Evolutionary conservation across 2,113 vertebrate genomes (phyloP).

Genomic region (Myodes glareolus): DNA sequence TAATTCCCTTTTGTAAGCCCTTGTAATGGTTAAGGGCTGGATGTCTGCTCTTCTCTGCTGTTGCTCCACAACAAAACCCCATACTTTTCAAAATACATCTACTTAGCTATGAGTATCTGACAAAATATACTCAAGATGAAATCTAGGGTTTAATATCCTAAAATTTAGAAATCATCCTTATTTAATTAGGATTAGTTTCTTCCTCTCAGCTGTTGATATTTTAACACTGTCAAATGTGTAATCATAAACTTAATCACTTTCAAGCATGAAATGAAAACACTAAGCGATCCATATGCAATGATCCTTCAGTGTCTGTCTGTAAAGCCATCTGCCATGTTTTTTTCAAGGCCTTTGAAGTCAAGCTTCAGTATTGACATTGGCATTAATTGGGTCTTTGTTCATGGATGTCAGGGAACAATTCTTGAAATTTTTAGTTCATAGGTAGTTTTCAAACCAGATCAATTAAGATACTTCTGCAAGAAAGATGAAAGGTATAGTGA

Average conservation of each 20-base stretch:
- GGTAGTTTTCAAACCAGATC: neutral
- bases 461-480: neutral
- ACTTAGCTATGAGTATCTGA: neutral
- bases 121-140: slow-evolving; percentile 59
- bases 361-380: slow-evolving; percentile 42
- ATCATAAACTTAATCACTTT: slow-evolving; percentile 63
- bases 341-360: slow-evolving; percentile 24
- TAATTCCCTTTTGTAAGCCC: slow-evolving; percentile 22
- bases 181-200: slow-evolving; percentile 52
- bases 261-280: slow-evolving; percentile 52
- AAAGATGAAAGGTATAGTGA: neutral
- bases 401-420: neutral
- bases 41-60: neutral
- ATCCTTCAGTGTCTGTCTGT: slow-evolving; percentile 53
- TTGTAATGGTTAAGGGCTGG: neutral
- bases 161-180: slow-evolving; percentile 57
- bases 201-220: slow-evolving; percentile 64
- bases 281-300: slow-evolving; percentile 31
- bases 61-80: slow-evolving; percentile 17
- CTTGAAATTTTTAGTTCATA: neutral
- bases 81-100: slow-evolving; percentile 4
- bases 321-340: slow-evolving; percentile 37
- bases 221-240: slow-evolving; percentile 64
- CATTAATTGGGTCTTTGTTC: slow-evolving; percentile 40
- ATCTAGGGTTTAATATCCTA: slow-evolving; percentile 3